These are phyloP conservation scores for Cyanoliseus patagonus DNA, from an alignment of 2,113 vertebrate species.

Conservation along the genomic window DNA sequence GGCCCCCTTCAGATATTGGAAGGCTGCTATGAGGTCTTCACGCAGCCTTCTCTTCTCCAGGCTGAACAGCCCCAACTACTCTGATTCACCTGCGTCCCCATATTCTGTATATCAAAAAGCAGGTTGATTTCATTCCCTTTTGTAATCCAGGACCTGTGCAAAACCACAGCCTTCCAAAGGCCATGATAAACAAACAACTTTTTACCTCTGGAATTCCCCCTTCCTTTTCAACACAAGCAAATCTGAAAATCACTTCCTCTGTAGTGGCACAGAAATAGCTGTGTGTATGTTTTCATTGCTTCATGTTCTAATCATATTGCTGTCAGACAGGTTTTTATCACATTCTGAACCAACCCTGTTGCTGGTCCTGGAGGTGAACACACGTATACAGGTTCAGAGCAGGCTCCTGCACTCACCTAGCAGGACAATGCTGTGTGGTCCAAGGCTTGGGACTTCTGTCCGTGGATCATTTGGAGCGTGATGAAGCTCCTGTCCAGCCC, in stretches of 20 bases:
- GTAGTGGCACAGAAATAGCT: neutral
- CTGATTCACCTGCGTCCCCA: neutral
- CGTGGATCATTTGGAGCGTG: neutral
- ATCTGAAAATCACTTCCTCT: constrained; percentile 12
- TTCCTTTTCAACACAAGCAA: neutral
- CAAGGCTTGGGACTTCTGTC: neutral
- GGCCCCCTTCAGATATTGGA: too few species aligned
- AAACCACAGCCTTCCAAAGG: neutral
- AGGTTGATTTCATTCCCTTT: neutral
- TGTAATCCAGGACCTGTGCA: neutral
- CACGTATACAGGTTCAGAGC: neutral
- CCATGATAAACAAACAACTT: neutral
- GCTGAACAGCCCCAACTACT: neutral
- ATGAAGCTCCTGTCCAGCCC: neutral
- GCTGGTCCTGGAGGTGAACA: neutral
- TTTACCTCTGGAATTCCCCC: constrained; percentile 21
- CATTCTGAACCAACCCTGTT: neutral
- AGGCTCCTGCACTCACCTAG: neutral
- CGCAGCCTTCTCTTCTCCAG: too few species aligned
- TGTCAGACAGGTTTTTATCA: neutral
- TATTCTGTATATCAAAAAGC: neutral
- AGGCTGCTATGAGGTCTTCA: too few species aligned
- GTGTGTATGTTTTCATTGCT: neutral
- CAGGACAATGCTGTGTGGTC: neutral
- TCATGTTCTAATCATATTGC: neutral